Evolutionary conservation across 2,888 invertebrate genomes (phyloP).

Genomic region (Melieria omissa): DNA sequence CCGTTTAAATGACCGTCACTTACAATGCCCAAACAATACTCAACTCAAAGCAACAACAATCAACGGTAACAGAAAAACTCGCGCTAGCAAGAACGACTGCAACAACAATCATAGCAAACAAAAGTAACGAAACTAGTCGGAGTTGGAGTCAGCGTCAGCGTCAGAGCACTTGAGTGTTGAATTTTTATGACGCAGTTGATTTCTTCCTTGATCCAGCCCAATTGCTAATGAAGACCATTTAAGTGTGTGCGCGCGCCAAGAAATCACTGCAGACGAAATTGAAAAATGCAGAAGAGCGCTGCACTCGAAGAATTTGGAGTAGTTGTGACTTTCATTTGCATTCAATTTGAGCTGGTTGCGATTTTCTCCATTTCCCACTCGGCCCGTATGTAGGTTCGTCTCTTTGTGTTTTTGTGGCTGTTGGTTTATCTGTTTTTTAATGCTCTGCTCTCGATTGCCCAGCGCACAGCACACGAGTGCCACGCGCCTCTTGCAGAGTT

Average conservation of each 20-base stretch:
- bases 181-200: slow-evolving; percentile 35
- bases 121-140: background rate
- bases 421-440: background rate
- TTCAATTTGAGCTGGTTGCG: slow-evolving; percentile 59
- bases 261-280: background rate
- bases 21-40: too few relatives aligned
- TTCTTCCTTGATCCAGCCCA: slow-evolving; percentile 43
- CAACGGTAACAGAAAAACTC: slow-evolving; percentile 5
- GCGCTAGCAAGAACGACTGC: slow-evolving; percentile 6
- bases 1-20: slow-evolving; percentile 27
- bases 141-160: background rate
- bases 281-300: slow-evolving; percentile 35
- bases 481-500: slow-evolving; percentile 57
- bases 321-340: slow-evolving; percentile 59
- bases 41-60: slow-evolving; percentile 22
- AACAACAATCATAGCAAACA: slow-evolving; percentile 20
- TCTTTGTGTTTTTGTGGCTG: slow-evolving; percentile 29
- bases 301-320: slow-evolving; percentile 60
- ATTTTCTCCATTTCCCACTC: slow-evolving; percentile 6
- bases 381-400: slow-evolving; percentile 22
- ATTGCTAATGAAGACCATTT: slow-evolving; percentile 47
- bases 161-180: slow-evolving; percentile 14
- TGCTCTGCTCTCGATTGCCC: slow-evolving; percentile 4
- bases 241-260: slow-evolving; percentile 18
- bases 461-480: slow-evolving; percentile 57